Percentiles rank a stretch among this genome's conserved stretches.
phyloP scores from a whole-genome alignment of 2,888 invertebrate species.

The Cosmopolites sordidus region DNA sequence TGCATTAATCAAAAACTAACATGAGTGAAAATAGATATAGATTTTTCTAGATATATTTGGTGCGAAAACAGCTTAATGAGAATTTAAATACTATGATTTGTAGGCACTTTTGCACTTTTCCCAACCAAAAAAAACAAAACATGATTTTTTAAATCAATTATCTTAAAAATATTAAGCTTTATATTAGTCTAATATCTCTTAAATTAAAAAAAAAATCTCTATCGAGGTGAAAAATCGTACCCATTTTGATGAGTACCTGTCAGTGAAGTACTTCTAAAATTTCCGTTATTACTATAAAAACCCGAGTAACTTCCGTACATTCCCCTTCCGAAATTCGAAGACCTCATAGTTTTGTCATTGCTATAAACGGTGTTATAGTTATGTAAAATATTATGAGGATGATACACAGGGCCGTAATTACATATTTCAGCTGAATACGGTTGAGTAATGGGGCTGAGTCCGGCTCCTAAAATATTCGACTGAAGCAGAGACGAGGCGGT shows the following conservation, averaged over 20 bases:
- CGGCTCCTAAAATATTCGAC: slow-evolving; percentile 34
- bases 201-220: slow-evolving; percentile 4
- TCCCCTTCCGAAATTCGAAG: slow-evolving; percentile 39
- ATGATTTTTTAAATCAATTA: too few species aligned
- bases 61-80: too few species aligned
- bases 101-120: too few species aligned
- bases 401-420: slow-evolving; percentile 64
- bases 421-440: slow-evolving; percentile 63
- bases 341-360: slow-evolving; percentile 42
- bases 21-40: too few species aligned
- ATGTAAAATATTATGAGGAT: slow-evolving; percentile 50
- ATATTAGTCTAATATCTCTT: too few species aligned
- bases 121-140: too few species aligned
- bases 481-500: slow-evolving; percentile 36
- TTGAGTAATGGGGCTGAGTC: slow-evolving; percentile 52
- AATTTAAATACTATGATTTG: too few species aligned
- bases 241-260: slow-evolving; percentile 35
- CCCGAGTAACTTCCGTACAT: slow-evolving; percentile 44
- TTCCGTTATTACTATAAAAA: slow-evolving; percentile 41
- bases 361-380: slow-evolving; percentile 46
- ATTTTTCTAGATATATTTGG: too few species aligned
- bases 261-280: slow-evolving; percentile 34
- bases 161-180: too few species aligned
- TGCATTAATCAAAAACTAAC: too few species aligned
- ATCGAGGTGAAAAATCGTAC: slow-evolving; percentile 41